Evolutionary conservation across 23 tunicate species (phyloP), one percentile per base, ranked within the genome.

Genomic region (Diplosoma virens): DNA sequence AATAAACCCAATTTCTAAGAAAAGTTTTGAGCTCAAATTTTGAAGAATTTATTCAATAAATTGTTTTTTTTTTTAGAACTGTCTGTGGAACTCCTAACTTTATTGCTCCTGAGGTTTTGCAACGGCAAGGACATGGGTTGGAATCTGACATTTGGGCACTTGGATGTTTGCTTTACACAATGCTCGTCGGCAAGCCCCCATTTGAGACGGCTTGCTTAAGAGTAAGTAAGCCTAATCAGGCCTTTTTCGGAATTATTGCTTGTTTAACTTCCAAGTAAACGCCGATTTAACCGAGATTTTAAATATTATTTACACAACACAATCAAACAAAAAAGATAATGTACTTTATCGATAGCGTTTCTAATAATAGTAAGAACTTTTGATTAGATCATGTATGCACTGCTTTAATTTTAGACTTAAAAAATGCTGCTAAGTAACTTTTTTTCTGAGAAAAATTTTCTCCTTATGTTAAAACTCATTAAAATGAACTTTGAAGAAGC

Each of bases 81-180:
- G 89, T 95, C n/a, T 95, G 99, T 64, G 99, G 99, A 14, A 95
- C 99, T 26, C 99, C 99, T 2, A 95, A 95, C 66, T 95, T 95
- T 36, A 95, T 95, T 14, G 87, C 99, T 9, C 99, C 99, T 0
- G 99, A 95, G 67, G 99, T 95, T 5, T 47, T 95, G 31, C 83
- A 95, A n/a, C 67, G 91, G 18, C 84, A 89, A 76, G 96, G 90
- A 3, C 96, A 95, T 60, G 87, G 88, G 7, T 79, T 82, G 16
- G 86, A 92, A 77, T 72, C 99, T 2, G 99, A 95, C 58, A 79
- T 95, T 25, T 95, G 99, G 99, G 96, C 99, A 0, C 61, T 89
- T 14, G 99, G 99, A 6, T 95, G 99, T 66, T 52, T 89, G 28
- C 81, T 95, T 21, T 95, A 66, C 63, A 86, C 99, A 0, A 47